Percentiles rank a stretch among this genome's conserved stretches.
phyloP scores from a whole-genome alignment of 1,140 invertebrate genomes.

The Sogatella furcifera region DNA sequence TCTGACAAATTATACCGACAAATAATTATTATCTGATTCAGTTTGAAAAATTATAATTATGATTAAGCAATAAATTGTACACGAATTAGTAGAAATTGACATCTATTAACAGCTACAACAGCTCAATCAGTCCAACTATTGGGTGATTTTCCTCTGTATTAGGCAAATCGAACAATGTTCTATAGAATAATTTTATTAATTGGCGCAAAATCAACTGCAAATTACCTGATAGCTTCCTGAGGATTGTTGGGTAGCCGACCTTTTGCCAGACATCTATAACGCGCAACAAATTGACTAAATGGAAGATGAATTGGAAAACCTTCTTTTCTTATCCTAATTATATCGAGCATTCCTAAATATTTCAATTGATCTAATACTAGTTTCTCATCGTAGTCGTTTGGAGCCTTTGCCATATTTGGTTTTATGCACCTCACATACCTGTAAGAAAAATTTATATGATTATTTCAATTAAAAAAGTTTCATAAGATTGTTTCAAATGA shows the following conservation, averaged over 20 bases:
- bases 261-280: conserved; percentile 61
- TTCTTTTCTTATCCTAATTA: conserved; percentile 85
- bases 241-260: conserved; percentile 30
- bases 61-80: too few species aligned
- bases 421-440: conserved; percentile 93
- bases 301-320: conserved; percentile 84
- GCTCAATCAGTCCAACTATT: too few species aligned
- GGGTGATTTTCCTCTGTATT: too few species aligned
- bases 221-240: conserved; percentile 40
- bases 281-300: conserved; percentile 62
- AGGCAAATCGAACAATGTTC: too few species aligned
- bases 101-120: too few species aligned
- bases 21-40: too few species aligned
- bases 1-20: too few species aligned
- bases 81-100: too few species aligned
- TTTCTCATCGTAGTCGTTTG: conserved; percentile 70
- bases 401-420: conserved; percentile 79
- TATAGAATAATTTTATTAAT: too few species aligned
- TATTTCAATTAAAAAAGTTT: neutral
- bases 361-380: conserved; percentile 82
- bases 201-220: too few species aligned
- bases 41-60: too few species aligned
- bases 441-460: conserved; percentile 20
- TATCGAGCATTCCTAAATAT: conserved; percentile 93
- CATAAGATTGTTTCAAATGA: too few species aligned